Evolutionary conservation across 1,140 invertebrate species (phyloP), one percentile per base, ranked within the genome.

Genomic region (Drosophila sulfurigaster): DNA sequence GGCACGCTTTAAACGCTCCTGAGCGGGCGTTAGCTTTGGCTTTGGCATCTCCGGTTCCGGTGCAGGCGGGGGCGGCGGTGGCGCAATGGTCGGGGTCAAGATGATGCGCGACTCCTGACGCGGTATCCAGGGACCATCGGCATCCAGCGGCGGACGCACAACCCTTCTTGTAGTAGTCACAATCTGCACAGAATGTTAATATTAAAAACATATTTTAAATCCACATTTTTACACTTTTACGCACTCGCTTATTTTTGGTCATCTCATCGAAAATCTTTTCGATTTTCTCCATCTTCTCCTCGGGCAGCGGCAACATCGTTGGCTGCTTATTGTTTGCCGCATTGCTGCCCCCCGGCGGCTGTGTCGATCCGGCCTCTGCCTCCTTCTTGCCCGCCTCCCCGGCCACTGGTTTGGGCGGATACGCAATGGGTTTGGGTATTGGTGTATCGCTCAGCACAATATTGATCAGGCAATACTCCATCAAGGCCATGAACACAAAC

Each of bases 391-490:
- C 69, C 1, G 59, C 64, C 20, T 85, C 82, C 1, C 87, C 91
- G 0, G 91, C 78, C 25, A 91, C 90, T 1, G 91, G 91, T 48
- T 92, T 92, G 15, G 92, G 87, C 8, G 92, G 90, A 87, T 92
- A 92, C 10, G 89, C 90, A 62, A 91, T 92, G 4, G 92, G 91
- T 64, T 93, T 93, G 1, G 92, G 91, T 60, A 92, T 88, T 15
- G 87, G 82, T 38, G 92, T 92, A 48, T 93, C 91, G 25, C 92
- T 91, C 5, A 98, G 94, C 0, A 98, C 96, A 51, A 98, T 97
- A 82, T 98, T 98, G 1, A 98, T 97, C 72, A 98, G 92, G 82
- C 97, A 98, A 91, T 98, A 98, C 92, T 98, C 97, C 97, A 98
- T 98, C 38, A 98, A 92, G 3, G 97, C 97, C 95, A 98, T 96